Evolutionary conservation across 2,113 vertebrate genomes (phyloP), one percentile per base, ranked within the genome.

Genomic region (Podarcis cretensis): DNA sequence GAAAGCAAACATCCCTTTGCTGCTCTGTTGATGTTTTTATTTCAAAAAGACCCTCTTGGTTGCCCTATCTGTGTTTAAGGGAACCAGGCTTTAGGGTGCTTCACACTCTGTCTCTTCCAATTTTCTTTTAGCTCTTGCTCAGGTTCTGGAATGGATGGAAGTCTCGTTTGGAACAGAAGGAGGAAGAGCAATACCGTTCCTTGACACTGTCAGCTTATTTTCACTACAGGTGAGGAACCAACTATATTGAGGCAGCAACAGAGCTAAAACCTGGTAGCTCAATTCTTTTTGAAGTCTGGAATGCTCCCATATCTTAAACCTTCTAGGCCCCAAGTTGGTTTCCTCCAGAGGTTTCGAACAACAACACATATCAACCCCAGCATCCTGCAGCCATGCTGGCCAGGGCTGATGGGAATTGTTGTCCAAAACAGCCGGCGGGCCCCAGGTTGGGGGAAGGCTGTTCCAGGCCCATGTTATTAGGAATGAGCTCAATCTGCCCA

Each of bases 71-170:
- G 16, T 32, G 1, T 35, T 35, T 18, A 81, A 37, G 80, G 59
- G 4, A 7, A 8, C 30, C 57, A 35, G 21, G 2, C 14, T 20
- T 57, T 9, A 40, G 20, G 0, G 6, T 21, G 20, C 74, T 68
- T 14, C 4, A 5, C 89, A 81, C 16, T 86, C 59, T 10, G 43
- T 6, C 35, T 71, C 43, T 3, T 82, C 32, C 66, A 4, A 35
- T 79, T 90, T 81, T 87, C 40, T 79, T 93, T 71, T 88, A 99
- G 98, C 37, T 98, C 57, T 90, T 96, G 59, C 89, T 48, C 27
- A 97, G 89, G 74, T 98, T 95, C 93, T 99, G 98, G 98, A 96
- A 83, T 86, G 0, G 9, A 78, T 99, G 99, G 98, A 96, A 96
- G 81, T 92, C 87, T 59, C 73, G 32, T 54, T 74, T 97, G 40